Evolutionary conservation across 2,797 vertebrate genomes (phyloP).

Genomic region (Falco peregrinus): DNA sequence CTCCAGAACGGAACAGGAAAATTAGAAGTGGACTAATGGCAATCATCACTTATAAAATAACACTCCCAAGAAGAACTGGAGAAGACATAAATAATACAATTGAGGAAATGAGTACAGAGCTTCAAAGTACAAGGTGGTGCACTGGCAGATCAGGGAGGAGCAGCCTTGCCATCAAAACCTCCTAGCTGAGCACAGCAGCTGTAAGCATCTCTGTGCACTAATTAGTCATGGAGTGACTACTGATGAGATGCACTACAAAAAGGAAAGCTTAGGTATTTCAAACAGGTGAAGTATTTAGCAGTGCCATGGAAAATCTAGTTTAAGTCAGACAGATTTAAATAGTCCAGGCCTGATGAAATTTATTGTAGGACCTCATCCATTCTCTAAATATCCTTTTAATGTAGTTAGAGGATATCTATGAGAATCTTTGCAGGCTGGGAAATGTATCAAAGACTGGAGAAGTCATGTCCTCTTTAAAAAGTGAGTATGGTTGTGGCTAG

Average conservation of each 20-base stretch:
- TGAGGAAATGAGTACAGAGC: not conserved
- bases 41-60: not conserved
- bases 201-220: not conserved
- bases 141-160: not conserved
- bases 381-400: not conserved
- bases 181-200: not conserved
- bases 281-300: not conserved
- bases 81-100: not conserved
- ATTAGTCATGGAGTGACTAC: not conserved
- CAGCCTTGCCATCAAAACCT: not conserved
- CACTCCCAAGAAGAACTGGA: not conserved
- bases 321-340: not conserved
- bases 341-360: not conserved
- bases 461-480: not conserved
- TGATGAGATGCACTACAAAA: not conserved
- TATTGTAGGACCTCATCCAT: not conserved
- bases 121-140: not conserved
- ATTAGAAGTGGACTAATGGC: not conserved
- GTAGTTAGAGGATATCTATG: not conserved
- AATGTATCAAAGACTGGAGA: not conserved
- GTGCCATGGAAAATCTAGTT: not conserved
- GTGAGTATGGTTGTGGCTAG: not conserved
- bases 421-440: not conserved
- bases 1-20: not conserved
- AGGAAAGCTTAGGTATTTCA: not conserved